Conservation (phyloP, 1,140 invertebrate species). For the Saccostrea glomerata region DNA sequence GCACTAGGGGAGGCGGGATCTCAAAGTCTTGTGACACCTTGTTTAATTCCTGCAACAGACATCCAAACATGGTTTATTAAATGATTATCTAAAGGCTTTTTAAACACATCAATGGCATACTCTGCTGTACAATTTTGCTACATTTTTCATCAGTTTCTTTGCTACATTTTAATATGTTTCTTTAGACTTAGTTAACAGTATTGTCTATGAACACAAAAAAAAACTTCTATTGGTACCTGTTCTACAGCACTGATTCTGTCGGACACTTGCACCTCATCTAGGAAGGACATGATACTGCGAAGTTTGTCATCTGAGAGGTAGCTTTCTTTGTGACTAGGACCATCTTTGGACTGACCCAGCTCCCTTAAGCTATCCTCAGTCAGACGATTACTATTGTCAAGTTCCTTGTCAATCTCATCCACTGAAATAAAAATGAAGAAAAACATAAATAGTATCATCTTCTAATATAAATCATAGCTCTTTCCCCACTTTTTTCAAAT, state of each 20-base stretch:
- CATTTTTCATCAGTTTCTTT: too few relatives aligned
- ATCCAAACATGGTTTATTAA: too few relatives aligned
- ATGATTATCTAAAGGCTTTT: too few relatives aligned
- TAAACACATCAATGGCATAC: too few relatives aligned
- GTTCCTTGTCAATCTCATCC: slow-evolving; percentile 72
- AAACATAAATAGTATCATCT: too few relatives aligned
- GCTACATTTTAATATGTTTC: too few relatives aligned
- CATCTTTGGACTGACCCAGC: slow-evolving; percentile 65
- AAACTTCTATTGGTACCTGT: slow-evolving; percentile 63
- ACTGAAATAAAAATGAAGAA: slow-evolving; percentile 56
- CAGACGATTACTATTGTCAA: slow-evolving; percentile 66
- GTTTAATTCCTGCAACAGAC: slow-evolving; percentile 68
- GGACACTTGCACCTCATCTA: slow-evolving; percentile 77
- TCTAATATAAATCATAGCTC: too few relatives aligned
- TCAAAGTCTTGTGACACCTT: slow-evolving; percentile 68
- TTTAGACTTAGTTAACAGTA: too few relatives aligned
- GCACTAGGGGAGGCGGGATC: slow-evolving; percentile 72
- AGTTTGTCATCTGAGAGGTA: slow-evolving; percentile 76
- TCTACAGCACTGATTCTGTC: slow-evolving; percentile 77
- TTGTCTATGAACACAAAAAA: background rate
- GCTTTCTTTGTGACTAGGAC: slow-evolving; percentile 61
- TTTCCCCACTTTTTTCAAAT: too few relatives aligned
- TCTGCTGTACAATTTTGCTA: too few relatives aligned
- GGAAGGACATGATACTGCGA: slow-evolving; percentile 76
- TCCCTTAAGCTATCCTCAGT: slow-evolving; percentile 72